Conservation (phyloP, 2,113 vertebrate species). For the Tachysurus vachellii region DNA sequence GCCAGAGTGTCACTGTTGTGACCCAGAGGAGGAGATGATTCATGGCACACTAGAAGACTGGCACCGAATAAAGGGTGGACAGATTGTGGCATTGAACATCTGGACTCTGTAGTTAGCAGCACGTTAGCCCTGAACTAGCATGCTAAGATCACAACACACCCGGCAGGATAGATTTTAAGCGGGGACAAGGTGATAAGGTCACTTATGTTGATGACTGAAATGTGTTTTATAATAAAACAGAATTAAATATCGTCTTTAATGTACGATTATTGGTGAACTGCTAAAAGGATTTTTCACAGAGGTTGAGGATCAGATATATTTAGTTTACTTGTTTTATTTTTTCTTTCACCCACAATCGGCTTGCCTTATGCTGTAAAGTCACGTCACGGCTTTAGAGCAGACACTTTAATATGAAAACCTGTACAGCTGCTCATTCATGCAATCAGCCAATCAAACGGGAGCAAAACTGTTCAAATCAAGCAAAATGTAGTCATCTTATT, state of each 20-base stretch:
- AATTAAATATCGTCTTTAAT: too few species aligned
- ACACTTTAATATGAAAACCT: not conserved
- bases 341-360: not conserved
- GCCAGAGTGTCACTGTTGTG: conserved; percentile 3
- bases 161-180: not conserved
- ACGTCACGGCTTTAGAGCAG: not conserved
- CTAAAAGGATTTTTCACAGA: not conserved
- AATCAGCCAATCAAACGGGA: not conserved
- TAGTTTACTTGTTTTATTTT: not conserved
- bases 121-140: conserved; percentile 44
- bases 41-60: conserved; percentile 37
- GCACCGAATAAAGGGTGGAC: conserved; percentile 37
- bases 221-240: not conserved
- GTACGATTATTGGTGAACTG: not conserved
- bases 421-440: not conserved
- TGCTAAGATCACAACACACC: conserved; percentile 8
- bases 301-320: too few species aligned
- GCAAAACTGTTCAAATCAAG: not conserved
- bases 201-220: not conserved
- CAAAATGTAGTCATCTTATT: too few species aligned
- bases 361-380: not conserved
- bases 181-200: conserved; percentile 17
- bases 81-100: conserved; percentile 58
- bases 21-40: conserved; percentile 23
- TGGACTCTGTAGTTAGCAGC: conserved; percentile 60